Base-by-base conservation (phyloP, 2,113 vertebrate species). In the Pachyramphus minor region DNA sequence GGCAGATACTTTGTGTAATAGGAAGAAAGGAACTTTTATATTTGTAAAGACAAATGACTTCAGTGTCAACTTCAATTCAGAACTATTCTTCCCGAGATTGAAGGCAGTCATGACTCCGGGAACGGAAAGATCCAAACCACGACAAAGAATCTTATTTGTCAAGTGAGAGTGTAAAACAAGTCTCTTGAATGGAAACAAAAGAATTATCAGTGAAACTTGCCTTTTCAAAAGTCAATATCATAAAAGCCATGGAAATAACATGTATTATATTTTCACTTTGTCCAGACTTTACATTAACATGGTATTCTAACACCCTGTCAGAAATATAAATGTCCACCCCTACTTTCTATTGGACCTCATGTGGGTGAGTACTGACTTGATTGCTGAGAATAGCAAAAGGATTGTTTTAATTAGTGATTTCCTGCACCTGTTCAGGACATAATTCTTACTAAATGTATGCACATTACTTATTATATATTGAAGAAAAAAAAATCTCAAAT, bases 41-140 rank as follows among this genome's bases (percentile, higher is more conserved):
- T 86, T 87, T 82, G 84, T 80, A 87, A 95, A 82, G 89, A 86
- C 63, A 96, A 96, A 96, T 87, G 1, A 56, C 60, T 87, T 81
- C 83, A 83, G 30, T 81, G 59, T 78, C 91, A 93, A 14, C 27
- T 92, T 96, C 72, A 75, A 69, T 92, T 77, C 23, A 9, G 72
- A 94, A 18, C 39, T 92, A 74, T 68, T 88, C 77, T 93, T 96
- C 33, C 42, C 78, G 94, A 93, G 55, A 91, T 16, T 82, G 67
- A 95, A 97, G 92, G 55, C 60, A 84, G 35, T 69, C 33, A 52
- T 77, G 76, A 90, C 74, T 94, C 87, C 78, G 82, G 31, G 15
- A 91, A 66, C 69, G 41, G 91, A 88, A 69, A 64, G 42, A 63
- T 83, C 12, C 58, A 88, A 89, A 59, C 35, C 35, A 85, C 4